Conservation (phyloP, 2,797 vertebrate genomes). For the Pangasius macronema region DNA sequence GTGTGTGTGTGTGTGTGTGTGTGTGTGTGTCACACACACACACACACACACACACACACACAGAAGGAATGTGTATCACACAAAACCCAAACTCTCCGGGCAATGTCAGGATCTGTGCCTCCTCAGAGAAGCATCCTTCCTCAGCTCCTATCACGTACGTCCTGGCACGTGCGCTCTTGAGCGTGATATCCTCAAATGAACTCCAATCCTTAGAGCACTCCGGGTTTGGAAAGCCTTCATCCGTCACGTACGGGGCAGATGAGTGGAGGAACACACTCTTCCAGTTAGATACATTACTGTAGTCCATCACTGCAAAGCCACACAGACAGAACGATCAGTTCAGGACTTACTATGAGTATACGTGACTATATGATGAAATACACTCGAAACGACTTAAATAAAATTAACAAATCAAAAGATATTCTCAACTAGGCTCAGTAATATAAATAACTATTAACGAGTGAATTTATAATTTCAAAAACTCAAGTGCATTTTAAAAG, state of each 20-base stretch:
- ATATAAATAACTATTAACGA: too few species aligned
- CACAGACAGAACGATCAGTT: not conserved
- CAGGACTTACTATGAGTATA: not conserved
- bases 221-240: slow-evolving; percentile 89
- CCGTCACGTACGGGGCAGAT: slow-evolving; percentile 89
- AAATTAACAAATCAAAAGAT: not conserved
- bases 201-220: slow-evolving; percentile 68
- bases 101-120: slow-evolving; percentile 76
- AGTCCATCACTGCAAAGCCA: slow-evolving; percentile 75
- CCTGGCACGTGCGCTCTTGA: slow-evolving; percentile 63
- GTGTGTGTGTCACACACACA: too few species aligned
- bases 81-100: too few species aligned
- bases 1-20: slow-evolving; percentile 12
- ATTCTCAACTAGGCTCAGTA: not conserved
- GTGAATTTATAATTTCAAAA: not conserved
- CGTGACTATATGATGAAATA: not conserved
- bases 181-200: slow-evolving; percentile 57
- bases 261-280: slow-evolving; percentile 82
- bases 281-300: slow-evolving; percentile 90
- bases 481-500: not conserved
- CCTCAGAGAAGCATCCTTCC: slow-evolving; percentile 76
- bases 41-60: too few species aligned
- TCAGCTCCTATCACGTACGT: slow-evolving; percentile 87
- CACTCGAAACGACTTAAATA: not conserved
- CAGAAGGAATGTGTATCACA: too few species aligned